phyloP scores from a whole-genome alignment of 2,113 vertebrate genomes.

The Bostrychus sinensis region DNA sequence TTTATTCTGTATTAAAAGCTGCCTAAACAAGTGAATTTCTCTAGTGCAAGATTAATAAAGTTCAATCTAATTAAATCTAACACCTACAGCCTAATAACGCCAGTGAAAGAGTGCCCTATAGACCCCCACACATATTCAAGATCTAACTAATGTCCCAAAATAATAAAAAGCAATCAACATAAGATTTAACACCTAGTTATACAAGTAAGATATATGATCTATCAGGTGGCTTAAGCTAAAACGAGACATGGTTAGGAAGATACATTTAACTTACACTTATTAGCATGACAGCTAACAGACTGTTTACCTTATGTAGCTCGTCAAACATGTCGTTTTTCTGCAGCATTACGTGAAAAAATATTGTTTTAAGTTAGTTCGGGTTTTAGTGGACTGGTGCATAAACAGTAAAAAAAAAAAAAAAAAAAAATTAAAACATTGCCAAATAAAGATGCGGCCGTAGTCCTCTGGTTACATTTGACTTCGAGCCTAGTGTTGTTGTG shows the following conservation, averaged over 20 bases:
- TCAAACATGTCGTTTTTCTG: background rate
- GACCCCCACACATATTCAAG: too few relatives aligned
- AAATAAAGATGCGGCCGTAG: background rate
- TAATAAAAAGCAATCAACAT: too few relatives aligned
- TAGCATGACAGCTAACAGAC: slow-evolving; percentile 29
- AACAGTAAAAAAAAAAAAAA: too few relatives aligned
- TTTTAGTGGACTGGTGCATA: background rate
- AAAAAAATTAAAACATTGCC: background rate
- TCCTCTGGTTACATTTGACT: background rate
- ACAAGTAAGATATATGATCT: background rate
- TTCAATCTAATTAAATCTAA: too few relatives aligned
- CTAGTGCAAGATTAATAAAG: too few relatives aligned
- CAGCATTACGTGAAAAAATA: background rate
- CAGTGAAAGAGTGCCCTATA: too few relatives aligned
- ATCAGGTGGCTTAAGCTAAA: background rate
- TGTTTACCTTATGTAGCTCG: slow-evolving; percentile 23
- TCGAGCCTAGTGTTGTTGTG: background rate
- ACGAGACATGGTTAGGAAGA: background rate
- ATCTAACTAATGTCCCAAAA: too few relatives aligned
- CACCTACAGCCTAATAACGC: too few relatives aligned
- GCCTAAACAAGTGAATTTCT: too few relatives aligned
- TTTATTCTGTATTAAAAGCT: too few relatives aligned
- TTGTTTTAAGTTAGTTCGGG: background rate
- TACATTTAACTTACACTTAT: background rate
- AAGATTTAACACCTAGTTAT: too few relatives aligned